These are phyloP conservation scores for Indicator maculatus DNA, from an alignment of 2,113 vertebrate species.

Conservation along the genomic window DNA sequence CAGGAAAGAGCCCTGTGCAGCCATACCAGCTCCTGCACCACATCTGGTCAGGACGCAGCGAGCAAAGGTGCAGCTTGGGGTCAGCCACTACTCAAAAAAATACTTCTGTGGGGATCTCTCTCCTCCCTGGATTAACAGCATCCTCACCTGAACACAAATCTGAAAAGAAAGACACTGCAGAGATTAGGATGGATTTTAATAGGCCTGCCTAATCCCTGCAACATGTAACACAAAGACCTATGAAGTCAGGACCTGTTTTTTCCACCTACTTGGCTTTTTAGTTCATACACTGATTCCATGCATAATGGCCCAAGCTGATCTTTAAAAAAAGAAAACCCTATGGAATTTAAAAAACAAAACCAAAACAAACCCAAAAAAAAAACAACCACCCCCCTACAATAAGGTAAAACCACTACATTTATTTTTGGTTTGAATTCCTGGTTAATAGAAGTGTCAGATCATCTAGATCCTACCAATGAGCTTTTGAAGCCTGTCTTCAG, in stretches of 20 bases:
- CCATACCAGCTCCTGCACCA: neutral
- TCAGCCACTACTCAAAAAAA: neutral
- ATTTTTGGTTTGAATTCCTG: conserved; percentile 12
- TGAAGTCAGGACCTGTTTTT: neutral
- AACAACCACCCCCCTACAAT: neutral
- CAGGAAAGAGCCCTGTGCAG: neutral
- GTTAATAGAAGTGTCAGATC: neutral
- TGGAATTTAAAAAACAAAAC: neutral
- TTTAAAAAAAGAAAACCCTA: neutral
- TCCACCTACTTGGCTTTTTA: neutral
- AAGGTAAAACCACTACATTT: neutral
- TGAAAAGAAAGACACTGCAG: neutral
- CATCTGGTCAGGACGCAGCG: neutral
- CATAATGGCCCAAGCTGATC: neutral
- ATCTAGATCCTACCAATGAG: neutral
- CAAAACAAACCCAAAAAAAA: too few relatives aligned
- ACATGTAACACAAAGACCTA: rapidly evolving
- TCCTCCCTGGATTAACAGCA: neutral
- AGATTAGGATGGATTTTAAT: neutral
- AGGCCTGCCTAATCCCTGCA: neutral
- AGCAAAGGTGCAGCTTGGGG: neutral
- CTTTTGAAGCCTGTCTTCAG: conserved; percentile 5
- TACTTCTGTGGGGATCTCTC: neutral
- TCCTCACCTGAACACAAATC: neutral
- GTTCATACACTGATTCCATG: neutral